Conservation (phyloP, 2,888 invertebrate genomes). For the Orchesellides sinensis region DNA sequence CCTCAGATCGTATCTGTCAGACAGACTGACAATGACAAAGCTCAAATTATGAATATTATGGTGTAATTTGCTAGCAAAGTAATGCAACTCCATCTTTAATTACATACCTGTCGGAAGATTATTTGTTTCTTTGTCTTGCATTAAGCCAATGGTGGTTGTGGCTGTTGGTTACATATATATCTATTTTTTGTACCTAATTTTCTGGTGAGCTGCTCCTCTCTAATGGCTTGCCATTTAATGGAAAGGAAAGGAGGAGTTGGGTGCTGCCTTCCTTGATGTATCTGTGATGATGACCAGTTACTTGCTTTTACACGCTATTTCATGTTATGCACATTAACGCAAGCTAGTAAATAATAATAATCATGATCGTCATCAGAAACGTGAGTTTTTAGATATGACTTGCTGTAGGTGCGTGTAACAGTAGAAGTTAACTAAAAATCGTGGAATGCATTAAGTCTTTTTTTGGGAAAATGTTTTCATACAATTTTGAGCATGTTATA, state of each 20-base stretch:
- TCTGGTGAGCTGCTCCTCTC: constrained; percentile 9
- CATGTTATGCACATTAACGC: constrained; percentile 3
- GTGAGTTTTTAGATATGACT: constrained; percentile 52
- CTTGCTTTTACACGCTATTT: constrained; percentile 1
- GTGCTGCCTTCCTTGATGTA: constrained; percentile 36
- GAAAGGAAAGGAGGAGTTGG: constrained; percentile 55
- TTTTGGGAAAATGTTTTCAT: constrained; percentile 13
- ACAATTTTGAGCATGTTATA: constrained; percentile 2
- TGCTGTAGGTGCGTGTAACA: constrained; percentile 30
- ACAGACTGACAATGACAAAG: constrained; percentile 29
- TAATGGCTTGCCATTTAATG: constrained; percentile 36
- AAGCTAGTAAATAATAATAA: background rate
- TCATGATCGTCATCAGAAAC: background rate
- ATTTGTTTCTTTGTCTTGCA: constrained; percentile 9
- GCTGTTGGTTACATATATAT: background rate
- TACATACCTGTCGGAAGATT: constrained; percentile 41
- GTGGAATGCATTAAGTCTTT: constrained; percentile 29
- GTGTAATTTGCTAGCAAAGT: constrained; percentile 11
- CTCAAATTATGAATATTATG: constrained; percentile 37
- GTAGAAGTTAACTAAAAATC: constrained; percentile 41
- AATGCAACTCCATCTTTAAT: constrained; percentile 45
- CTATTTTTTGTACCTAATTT: background rate
- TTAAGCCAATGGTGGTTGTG: constrained; percentile 7
- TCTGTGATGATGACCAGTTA: constrained; percentile 21
- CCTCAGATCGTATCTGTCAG: background rate